These are phyloP conservation scores for Phyllotis vaccarum DNA, from an alignment of 2,797 vertebrate genomes.

Conservation along the genomic window DNA sequence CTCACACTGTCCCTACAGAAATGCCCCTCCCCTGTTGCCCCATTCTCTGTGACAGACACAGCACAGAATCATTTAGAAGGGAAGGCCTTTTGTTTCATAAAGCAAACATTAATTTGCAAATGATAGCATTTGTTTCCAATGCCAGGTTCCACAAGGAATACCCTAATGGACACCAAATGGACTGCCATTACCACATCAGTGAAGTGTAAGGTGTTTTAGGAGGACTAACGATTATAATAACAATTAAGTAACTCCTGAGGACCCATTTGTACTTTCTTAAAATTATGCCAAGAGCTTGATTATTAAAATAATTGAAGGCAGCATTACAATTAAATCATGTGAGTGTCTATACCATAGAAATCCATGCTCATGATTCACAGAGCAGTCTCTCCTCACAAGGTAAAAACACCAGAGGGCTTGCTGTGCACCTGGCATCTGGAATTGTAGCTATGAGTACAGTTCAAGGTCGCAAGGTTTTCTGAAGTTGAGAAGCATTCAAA, in stretches of 20 bases:
- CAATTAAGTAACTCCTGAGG: conserved; percentile 70
- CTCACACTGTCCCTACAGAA: background rate
- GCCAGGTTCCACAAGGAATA: conserved; percentile 66
- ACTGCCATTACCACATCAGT: conserved; percentile 65
- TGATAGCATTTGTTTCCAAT: conserved; percentile 64
- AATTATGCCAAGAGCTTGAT: conserved; percentile 72
- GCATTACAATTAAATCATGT: conserved; percentile 45
- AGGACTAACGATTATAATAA: conserved; percentile 55
- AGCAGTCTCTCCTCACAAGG: background rate
- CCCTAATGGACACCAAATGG: conserved; percentile 70
- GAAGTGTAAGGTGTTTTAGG: conserved; percentile 64
- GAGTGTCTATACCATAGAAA: conserved; percentile 4
- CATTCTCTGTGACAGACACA: conserved; percentile 69
- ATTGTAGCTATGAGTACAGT: background rate
- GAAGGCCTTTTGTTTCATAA: conserved; percentile 58
- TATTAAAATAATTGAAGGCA: conserved; percentile 58
- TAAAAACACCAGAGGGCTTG: background rate
- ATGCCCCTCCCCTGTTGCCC: conserved; percentile 62
- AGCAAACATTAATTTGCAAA: conserved; percentile 69
- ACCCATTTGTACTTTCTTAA: conserved; percentile 70
- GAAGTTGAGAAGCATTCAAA: background rate
- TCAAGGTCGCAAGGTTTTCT: background rate
- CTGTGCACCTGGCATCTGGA: background rate
- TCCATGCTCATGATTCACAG: background rate
- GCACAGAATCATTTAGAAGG: conserved; percentile 43